Percentiles rank a stretch among this genome's conserved stretches.
phyloP scores from a whole-genome alignment of 2,888 invertebrate genomes.

The Chymomyza fuscimana region DNA sequence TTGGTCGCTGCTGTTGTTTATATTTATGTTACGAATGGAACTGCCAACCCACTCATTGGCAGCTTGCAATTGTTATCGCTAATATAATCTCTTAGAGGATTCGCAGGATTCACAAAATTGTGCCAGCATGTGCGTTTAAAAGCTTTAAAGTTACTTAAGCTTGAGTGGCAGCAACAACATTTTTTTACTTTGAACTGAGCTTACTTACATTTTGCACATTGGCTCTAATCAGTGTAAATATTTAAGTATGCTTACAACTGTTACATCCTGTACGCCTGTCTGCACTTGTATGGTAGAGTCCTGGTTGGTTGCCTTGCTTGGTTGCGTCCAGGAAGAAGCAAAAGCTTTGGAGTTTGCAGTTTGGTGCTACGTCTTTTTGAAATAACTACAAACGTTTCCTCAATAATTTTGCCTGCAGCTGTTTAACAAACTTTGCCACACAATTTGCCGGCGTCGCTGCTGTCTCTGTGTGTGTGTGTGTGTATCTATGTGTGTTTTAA shows the following conservation, averaged over 20 bases:
- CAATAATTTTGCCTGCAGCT: slow-evolving; percentile 57
- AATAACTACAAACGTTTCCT: slow-evolving; percentile 34
- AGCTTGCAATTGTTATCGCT: background rate
- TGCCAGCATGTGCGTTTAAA: slow-evolving; percentile 1
- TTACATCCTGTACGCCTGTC: slow-evolving; percentile 33
- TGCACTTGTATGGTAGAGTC: slow-evolving; percentile 15
- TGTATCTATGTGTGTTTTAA: background rate
- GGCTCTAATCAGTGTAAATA: slow-evolving; percentile 26
- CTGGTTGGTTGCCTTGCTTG: background rate
- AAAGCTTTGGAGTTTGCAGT: background rate
- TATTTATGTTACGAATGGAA: background rate
- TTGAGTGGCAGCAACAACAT: slow-evolving; percentile 10
- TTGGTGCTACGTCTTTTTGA: background rate
- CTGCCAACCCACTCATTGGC: background rate
- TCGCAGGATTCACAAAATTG: background rate
- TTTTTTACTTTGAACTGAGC: slow-evolving; percentile 18
- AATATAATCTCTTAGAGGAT: background rate
- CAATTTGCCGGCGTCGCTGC: slow-evolving; percentile 28
- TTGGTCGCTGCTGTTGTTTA: slow-evolving; percentile 26
- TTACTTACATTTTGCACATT: slow-evolving; percentile 27
- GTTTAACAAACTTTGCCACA: slow-evolving; percentile 45
- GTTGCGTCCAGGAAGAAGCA: background rate
- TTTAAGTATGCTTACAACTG: slow-evolving; percentile 42
- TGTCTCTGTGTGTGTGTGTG: background rate
- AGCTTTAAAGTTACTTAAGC: slow-evolving; percentile 1